Percentiles rank a stretch among this genome's conserved stretches.
Evolutionary conservation across 2,888 invertebrate species (phyloP).

Genomic region (Aphidoletes aphidimyza): DNA sequence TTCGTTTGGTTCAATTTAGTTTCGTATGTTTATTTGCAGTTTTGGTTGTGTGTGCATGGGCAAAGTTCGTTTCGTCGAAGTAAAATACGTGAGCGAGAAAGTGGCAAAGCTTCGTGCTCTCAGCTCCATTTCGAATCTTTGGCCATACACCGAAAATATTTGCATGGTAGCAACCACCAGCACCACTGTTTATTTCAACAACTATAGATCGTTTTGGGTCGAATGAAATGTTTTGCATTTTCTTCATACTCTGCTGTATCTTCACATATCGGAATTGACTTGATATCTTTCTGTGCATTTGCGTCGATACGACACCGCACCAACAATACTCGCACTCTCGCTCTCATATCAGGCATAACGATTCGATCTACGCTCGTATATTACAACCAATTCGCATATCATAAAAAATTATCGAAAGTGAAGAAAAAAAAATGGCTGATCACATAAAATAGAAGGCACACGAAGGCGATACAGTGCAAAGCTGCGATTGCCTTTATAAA

Average conservation of each 20-base stretch:
- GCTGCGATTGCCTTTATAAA: conserved; percentile 17
- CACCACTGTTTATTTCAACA: background rate
- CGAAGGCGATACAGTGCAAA: background rate
- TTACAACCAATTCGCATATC: background rate
- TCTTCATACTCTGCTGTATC: too few relatives aligned
- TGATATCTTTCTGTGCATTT: too few relatives aligned
- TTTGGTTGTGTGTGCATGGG: background rate
- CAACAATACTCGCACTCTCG: background rate
- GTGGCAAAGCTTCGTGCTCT: too few relatives aligned
- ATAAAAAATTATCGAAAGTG: conserved; percentile 44
- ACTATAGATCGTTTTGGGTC: conserved; percentile 32
- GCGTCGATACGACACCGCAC: background rate
- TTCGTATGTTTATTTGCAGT: conserved; percentile 39
- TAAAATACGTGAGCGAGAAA: background rate
- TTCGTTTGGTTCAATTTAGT: conserved; percentile 54
- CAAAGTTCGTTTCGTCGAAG: background rate
- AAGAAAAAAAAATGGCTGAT: background rate
- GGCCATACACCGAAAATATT: background rate
- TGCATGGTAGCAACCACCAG: background rate
- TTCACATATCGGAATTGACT: background rate
- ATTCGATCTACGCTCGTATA: background rate
- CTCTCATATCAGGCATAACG: conserved; percentile 9
- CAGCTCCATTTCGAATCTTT: conserved; percentile 36
- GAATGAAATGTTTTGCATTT: background rate
- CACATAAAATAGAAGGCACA: background rate